Conservation (phyloP, 1,140 invertebrate species). For the Gonioctena quinquepunctata region DNA sequence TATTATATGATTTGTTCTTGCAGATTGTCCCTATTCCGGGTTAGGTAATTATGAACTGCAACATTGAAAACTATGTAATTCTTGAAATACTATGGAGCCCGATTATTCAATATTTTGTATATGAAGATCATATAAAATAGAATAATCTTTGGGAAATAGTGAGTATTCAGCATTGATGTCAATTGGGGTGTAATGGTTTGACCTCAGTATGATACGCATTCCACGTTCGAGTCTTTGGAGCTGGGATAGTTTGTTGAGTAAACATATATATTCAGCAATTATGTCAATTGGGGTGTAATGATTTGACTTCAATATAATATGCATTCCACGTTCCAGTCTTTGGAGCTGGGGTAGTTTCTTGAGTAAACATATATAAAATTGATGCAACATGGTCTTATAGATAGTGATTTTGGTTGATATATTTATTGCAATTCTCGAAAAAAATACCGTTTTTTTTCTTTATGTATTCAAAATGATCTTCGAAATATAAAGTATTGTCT, state of each 20-base stretch:
- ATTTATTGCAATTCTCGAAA: neutral
- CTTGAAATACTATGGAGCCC: too few relatives aligned
- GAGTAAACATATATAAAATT: neutral
- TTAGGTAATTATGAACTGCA: too few relatives aligned
- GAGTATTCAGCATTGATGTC: neutral
- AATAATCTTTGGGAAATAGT: neutral
- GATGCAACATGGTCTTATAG: neutral
- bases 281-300: too few relatives aligned
- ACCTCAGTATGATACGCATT: neutral
- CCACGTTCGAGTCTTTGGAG: neutral
- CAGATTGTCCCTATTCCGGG: too few relatives aligned
- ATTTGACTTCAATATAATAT: neutral
- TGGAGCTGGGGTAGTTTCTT: neutral
- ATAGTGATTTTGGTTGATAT: neutral
- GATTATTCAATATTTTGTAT: neutral
- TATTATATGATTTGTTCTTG: neutral
- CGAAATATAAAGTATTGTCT: too few relatives aligned
- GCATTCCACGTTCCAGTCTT: neutral
- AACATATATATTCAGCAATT: neutral
- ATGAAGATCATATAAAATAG: neutral
- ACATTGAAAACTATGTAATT: too few relatives aligned
- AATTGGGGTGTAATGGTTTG: neutral
- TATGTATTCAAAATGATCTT: neutral
- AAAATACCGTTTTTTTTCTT: too few relatives aligned
- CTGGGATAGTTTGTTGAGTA: neutral